Base-by-base conservation (phyloP, 1,140 invertebrate species). In the Zaprionus ornatus region DNA sequence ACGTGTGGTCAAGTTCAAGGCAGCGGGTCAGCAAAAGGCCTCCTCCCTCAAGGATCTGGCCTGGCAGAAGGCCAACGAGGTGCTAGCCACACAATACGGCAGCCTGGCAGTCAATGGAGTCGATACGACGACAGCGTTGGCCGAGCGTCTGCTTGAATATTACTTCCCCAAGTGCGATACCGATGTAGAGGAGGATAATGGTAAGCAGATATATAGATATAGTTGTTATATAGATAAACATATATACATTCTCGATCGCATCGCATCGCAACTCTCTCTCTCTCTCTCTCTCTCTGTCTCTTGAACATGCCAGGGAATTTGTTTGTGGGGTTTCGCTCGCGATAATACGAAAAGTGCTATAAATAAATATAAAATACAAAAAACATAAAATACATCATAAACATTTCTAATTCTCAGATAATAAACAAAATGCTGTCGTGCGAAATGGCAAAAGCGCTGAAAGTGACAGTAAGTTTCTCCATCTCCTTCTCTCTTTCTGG, bases 61-160 rank as follows among this genome's bases (percentile, higher is more conserved):
- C 42, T 96, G 95, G 95, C 94, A 94, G 56, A 96, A 95, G 80
- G 95, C 95, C 4, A 96, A 96, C 90, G 94, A 95, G 66, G 93
- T 96, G 19, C 92, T 96, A 56, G 94, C 94, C 17, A 95, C 95
- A 13, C 94, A 94, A 29, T 95, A 95, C 86, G 95, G 95, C 3
- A 95, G 93, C 74, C 94, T 94, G 65, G 95, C 95, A 1, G 93
- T 96, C 3, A 93, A 94, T 57, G 93, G 95, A 35, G 93, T 96
- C 12, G 95, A 95, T 74, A 94, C 90, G 0, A 95, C 95, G 25
- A 95, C 94, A 29, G 93, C 92, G 2, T 83, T 95, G 48, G 94
- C 95, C 9, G 95, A 96, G 92, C 94, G 94, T 40, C 90, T 96
- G 19, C 88, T 96, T 1, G 95, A 96, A 80, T 95, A 94, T 80